These are phyloP conservation scores for Eublepharis macularius DNA, from an alignment of 2,113 vertebrate species.

Conservation along the genomic window DNA sequence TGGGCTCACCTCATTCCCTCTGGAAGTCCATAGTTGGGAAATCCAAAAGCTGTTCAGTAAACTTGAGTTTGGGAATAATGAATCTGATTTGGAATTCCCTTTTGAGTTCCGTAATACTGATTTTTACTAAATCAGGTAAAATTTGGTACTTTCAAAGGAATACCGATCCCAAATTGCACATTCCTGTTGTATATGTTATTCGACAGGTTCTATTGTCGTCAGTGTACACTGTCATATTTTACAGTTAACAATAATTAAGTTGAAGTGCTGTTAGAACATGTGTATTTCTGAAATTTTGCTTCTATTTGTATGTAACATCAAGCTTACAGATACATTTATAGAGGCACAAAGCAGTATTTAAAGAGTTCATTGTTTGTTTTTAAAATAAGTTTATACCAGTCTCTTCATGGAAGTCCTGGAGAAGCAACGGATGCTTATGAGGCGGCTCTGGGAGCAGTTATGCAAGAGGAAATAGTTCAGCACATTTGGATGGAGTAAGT, in stretches of 20 bases:
- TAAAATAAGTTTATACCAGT: conserved; percentile 88
- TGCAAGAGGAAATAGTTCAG: conserved; percentile 86
- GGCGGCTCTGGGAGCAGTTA: conserved; percentile 85
- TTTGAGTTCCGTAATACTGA: no score
- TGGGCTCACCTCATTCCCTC: no score
- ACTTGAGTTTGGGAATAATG: no score
- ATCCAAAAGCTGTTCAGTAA: no score
- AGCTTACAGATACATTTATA: neutral
- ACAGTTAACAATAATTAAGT: neutral
- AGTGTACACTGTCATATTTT: no score
- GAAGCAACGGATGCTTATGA: conserved; percentile 91
- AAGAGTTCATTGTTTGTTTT: conserved; percentile 14
- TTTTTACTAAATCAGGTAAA: no score
- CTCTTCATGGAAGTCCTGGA: conserved; percentile 77
- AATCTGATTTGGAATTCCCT: no score
- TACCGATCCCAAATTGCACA: no score
- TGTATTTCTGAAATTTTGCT: neutral
- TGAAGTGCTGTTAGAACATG: neutral
- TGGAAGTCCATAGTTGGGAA: no score
- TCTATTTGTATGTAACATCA: neutral
- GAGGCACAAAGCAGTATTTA: neutral
- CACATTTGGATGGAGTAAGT: conserved; percentile 97
- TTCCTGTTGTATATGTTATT: no score
- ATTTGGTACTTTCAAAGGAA: no score
- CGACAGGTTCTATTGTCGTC: no score